These are phyloP conservation scores for Gonatopus flavifemur DNA, from an alignment of 1,140 invertebrate species.

Conservation along the genomic window DNA sequence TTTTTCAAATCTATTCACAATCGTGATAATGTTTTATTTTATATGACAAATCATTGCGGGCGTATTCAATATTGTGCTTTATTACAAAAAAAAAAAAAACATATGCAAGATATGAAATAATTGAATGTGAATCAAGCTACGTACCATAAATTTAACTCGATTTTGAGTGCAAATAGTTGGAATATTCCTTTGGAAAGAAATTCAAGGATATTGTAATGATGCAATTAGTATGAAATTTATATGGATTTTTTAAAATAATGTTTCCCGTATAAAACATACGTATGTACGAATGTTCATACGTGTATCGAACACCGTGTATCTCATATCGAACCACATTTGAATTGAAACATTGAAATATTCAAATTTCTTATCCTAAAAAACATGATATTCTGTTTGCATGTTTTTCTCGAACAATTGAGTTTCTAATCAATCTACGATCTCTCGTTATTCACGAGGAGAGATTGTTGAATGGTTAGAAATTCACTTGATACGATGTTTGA, in stretches of 20 bases:
- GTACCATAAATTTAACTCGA: neutral
- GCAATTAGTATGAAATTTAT: slow-evolving; percentile 5
- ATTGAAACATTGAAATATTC: slow-evolving; percentile 23
- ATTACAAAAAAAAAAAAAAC: slow-evolving; percentile 7
- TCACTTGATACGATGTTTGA: slow-evolving; percentile 27
- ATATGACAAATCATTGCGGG: slow-evolving; percentile 26
- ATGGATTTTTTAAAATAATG: slow-evolving; percentile 18
- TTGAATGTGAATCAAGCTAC: neutral
- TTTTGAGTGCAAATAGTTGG: neutral
- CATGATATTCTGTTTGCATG: too few species aligned
- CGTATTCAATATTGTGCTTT: slow-evolving; percentile 17
- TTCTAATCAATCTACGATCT: too few species aligned
- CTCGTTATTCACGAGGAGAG: too few species aligned
- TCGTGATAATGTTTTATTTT: slow-evolving; percentile 32
- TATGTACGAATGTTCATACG: too few species aligned
- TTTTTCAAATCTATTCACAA: slow-evolving; percentile 34
- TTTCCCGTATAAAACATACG: slow-evolving; percentile 23
- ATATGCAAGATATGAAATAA: neutral
- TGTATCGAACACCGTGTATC: too few species aligned
- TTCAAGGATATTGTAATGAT: slow-evolving; percentile 6
- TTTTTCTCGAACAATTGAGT: too few species aligned
- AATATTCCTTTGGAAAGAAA: slow-evolving; percentile 5
- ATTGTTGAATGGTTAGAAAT: slow-evolving; percentile 18
- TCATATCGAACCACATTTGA: too few species aligned
- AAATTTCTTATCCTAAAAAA: slow-evolving; percentile 21